Percentiles rank a stretch among this genome's conserved stretches.
Evolutionary conservation across 1,140 invertebrate species (phyloP).

Genomic region (Vanessa atalanta): DNA sequence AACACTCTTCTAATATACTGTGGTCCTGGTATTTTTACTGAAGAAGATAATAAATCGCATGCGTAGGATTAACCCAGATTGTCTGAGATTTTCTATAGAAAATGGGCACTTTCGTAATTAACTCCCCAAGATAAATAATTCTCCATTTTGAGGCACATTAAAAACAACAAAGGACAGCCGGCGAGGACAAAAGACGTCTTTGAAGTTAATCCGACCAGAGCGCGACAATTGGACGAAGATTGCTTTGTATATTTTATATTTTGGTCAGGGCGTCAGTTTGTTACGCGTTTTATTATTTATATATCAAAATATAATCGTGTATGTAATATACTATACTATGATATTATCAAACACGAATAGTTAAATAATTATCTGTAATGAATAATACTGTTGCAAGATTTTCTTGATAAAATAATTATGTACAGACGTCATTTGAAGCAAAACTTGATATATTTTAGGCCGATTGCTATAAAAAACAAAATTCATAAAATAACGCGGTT

Average conservation of each 20-base stretch:
- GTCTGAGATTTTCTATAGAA: conserved; percentile 17
- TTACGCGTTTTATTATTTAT: not conserved
- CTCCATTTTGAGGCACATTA: conserved; percentile 43
- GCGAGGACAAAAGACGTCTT: conserved; percentile 49
- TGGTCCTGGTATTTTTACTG: conserved; percentile 24
- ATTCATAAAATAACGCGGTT: not conserved
- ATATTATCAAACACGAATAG: not conserved
- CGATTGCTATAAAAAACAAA: not conserved
- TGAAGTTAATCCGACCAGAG: conserved; percentile 49
- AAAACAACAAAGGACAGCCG: conserved; percentile 44
- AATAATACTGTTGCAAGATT: no score
- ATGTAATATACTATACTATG: not conserved
- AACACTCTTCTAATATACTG: conserved; percentile 27
- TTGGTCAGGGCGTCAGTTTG: not conserved
- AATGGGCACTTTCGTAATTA: conserved; percentile 39
- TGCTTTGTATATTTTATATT: conserved; percentile 41
- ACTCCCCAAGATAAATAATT: conserved; percentile 41
- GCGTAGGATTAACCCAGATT: conserved; percentile 19
- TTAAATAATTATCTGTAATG: no score
- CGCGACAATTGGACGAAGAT: conserved; percentile 46
- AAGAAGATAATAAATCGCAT: conserved; percentile 23
- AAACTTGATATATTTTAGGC: no score
- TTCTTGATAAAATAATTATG: no score
- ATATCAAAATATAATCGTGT: not conserved
- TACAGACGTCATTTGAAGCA: no score